Conservation (phyloP, 1,140 invertebrate genomes). For the Bombus consobrinus region DNA sequence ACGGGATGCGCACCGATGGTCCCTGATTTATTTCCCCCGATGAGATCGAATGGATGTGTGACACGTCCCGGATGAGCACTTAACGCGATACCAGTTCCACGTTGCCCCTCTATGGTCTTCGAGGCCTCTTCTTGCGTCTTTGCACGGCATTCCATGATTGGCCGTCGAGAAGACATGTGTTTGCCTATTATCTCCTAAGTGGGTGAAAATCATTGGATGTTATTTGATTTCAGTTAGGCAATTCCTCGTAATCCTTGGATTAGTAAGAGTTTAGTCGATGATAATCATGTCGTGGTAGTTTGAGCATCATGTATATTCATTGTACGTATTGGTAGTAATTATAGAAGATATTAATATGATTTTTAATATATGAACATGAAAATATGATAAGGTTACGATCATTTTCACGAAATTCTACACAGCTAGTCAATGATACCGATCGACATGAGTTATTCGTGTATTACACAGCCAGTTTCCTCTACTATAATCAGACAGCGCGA, state of each 20-base stretch:
- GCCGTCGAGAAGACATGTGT: not conserved
- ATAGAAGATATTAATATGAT: not conserved
- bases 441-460: conserved; percentile 7
- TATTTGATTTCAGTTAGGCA: not conserved
- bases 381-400: not conserved
- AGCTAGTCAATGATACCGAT: conserved; percentile 3
- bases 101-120: conserved; percentile 14
- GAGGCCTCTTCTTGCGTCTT: not conserved
- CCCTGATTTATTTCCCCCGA: conserved; percentile 70
- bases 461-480: not conserved
- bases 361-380: not conserved
- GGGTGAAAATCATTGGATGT: not conserved
- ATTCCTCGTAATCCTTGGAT: not conserved
- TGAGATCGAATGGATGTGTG: conserved; percentile 64
- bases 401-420: not conserved
- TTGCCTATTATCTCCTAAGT: not conserved
- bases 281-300: not conserved
- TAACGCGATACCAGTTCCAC: conserved; percentile 35
- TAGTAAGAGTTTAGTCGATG: not conserved
- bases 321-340: no score
- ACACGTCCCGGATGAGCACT: conserved; percentile 34
- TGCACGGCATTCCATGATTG: conserved; percentile 2
- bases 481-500: conserved; percentile 5
- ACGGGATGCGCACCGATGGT: conserved; percentile 38
- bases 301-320: no score